A percentile compares a stretch with the other conserved stretches of the same genome.
These are phyloP conservation scores for Trematomus bernacchii DNA, from an alignment of 2,797 vertebrate genomes.

Conservation along the genomic window DNA sequence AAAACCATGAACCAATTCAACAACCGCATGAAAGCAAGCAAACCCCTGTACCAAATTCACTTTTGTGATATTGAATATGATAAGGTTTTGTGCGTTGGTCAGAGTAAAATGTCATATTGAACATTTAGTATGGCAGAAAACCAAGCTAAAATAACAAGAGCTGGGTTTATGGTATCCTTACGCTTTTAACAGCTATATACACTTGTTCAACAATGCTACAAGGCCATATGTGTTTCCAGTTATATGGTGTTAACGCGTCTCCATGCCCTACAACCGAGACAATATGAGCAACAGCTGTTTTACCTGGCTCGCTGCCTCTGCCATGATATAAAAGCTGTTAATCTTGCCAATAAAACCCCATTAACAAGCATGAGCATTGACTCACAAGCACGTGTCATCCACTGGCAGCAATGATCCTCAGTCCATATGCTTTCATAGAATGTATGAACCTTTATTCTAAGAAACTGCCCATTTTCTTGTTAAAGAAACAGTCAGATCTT, in stretches of 20 bases:
- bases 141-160: constrained; percentile 28
- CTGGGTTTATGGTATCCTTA: constrained; percentile 36
- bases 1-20: constrained; percentile 35
- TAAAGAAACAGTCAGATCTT: constrained; percentile 20
- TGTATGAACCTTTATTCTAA: constrained; percentile 45
- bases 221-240: constrained; percentile 68
- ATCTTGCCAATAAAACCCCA: constrained; percentile 84
- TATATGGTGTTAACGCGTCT: constrained; percentile 72
- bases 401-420: constrained; percentile 54
- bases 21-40: constrained; percentile 36
- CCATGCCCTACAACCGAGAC: constrained; percentile 73
- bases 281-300: constrained; percentile 85
- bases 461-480: constrained; percentile 28
- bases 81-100: constrained; percentile 21
- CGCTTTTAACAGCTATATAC: constrained; percentile 50
- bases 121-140: constrained; percentile 37
- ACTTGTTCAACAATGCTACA: constrained; percentile 50
- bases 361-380: constrained; percentile 80
- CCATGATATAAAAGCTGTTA: constrained; percentile 84
- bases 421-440: constrained; percentile 56
- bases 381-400: constrained; percentile 75
- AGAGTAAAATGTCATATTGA: constrained; percentile 26
- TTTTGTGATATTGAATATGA: constrained; percentile 39
- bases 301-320: constrained; percentile 79
- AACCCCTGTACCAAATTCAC: constrained; percentile 25